phyloP scores from a whole-genome alignment of 2,888 invertebrate genomes.

The Eubasilissa splendida region DNA sequence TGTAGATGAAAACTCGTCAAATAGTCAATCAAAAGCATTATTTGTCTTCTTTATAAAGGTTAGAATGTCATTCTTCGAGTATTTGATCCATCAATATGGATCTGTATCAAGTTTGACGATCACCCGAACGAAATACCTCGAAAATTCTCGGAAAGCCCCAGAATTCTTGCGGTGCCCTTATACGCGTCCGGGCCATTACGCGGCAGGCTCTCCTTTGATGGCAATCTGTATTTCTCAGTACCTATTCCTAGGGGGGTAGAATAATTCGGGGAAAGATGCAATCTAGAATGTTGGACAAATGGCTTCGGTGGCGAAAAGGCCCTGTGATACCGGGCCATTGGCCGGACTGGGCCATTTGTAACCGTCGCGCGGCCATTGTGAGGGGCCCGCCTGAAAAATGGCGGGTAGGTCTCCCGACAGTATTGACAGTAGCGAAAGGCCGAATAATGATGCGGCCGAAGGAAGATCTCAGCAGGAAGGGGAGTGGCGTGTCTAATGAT shows the following conservation, averaged over 20 bases:
- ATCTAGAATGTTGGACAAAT: slow-evolving; percentile 40
- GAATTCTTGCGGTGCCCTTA: not conserved
- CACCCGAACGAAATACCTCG: not conserved
- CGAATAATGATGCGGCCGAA: slow-evolving; percentile 36
- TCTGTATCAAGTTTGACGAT: slow-evolving; percentile 28
- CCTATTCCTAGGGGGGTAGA: slow-evolving; percentile 16
- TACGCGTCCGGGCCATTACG: slow-evolving; percentile 29
- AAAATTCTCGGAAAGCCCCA: not conserved
- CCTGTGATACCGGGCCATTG: slow-evolving; percentile 47
- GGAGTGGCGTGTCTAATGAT: slow-evolving; percentile 35
- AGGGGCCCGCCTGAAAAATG: slow-evolving; percentile 50
- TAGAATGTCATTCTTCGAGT: not conserved
- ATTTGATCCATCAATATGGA: slow-evolving; percentile 14
- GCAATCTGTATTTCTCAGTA: slow-evolving; percentile 16
- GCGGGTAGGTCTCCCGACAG: slow-evolving; percentile 41
- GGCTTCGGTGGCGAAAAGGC: slow-evolving; percentile 16
- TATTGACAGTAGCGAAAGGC: slow-evolving; percentile 40
- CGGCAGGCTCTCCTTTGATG: slow-evolving; percentile 1
- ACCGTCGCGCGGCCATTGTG: slow-evolving; percentile 52
- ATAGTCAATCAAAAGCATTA: no score
- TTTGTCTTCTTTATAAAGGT: no score
- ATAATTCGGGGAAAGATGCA: slow-evolving; percentile 39
- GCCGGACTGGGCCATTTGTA: slow-evolving; percentile 52
- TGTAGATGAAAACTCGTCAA: no score
- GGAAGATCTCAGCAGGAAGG: slow-evolving; percentile 29